Evolutionary conservation across 2,888 invertebrate species (phyloP), one percentile per base, ranked within the genome.

Genomic region (Tortricodes alternella): DNA sequence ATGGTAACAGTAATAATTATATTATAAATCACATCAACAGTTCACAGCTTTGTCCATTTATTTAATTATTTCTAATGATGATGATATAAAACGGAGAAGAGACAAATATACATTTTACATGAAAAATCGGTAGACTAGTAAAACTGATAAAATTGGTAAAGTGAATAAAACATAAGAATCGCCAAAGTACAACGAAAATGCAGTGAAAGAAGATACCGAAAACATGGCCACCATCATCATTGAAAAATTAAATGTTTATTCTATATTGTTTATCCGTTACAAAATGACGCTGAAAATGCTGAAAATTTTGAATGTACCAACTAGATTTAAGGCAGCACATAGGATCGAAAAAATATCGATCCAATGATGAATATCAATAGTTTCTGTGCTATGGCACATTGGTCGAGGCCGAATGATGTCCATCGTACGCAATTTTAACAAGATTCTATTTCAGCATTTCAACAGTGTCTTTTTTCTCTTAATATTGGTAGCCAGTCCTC

Each of bases 401-500:
- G n/a, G n/a, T n/a, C n/a, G n/a, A n/a, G n/a, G n/a, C n/a, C n/a
- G n/a, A n/a, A n/a, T n/a, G n/a, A n/a, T n/a, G 9, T n/a, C n/a
- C 4, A n/a, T 27, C n/a, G n/a, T 27, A n/a, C 13, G 13, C 23
- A 3, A 7, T 2, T 3, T 38, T 21, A n/a, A 11, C 11, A 7
- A 2, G 5, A 15, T 0, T 16, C 4, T n/a, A 9, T 39, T 3
- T 8, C 8, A 39, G 8, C 13, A 19, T 15, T 24, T 29, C 3
- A n/a, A 11, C 44, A 11, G 44, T 46, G 15, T 13, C 5, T 21
- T 6, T 18, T 44, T 18, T 2, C 13, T 0, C 13, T 16, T 86
- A 90, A 62, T 90, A 90, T 59, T 71, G 78, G 83, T 90, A 90
- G 24, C 90, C 90, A 53, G 87, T 73, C 63, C 85, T 88, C 11